Evolutionary conservation across 2,888 invertebrate genomes (phyloP), one percentile per base, ranked within the genome.

Genomic region (Rhagonycha lutea): DNA sequence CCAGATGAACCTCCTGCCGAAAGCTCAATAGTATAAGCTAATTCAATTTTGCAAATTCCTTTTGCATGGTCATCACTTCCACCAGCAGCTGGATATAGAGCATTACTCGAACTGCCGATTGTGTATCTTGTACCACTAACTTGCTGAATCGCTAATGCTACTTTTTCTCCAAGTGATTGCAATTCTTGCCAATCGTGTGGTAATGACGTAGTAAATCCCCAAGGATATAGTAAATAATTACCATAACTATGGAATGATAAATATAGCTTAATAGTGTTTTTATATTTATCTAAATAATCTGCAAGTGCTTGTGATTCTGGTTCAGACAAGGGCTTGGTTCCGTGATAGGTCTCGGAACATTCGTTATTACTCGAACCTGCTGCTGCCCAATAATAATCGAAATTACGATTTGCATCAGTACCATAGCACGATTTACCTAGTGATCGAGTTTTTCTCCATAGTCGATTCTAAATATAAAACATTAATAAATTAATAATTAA

Each of bases 391-490:
- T 90, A 88, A 82, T 91, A 91, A 72, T 90, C 93, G 82, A 91
- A 96, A 87, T 96, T 96, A 1, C 95, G 89, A 85, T 95, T 95
- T 0, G 91, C 91, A 83, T 96, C 95, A 0, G 92, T 92, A 14
- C 95, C 95, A 4, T 87, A 87, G 80, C 95, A 95, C 0, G 85
- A 82, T 0, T 84, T 0, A 14, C 18, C 83, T 0, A 88, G 89
- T 0, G 91, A 90, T 0, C 93, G 90, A 0, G 92, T 94, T 84
- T 94, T 94, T 26, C 94, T 90, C 93, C 94, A 94, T 79, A 93
- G 87, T 11, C 92, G 90, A 32, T 83, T 82, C 92, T 93, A n/a
- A 63, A 71, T 75, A 80, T 90, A 88, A 90, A 92, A 94, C 94
- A 95, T 78, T 90, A 88, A 82, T 91, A 91, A 72, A 90, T 93